Evolutionary conservation across 2,888 invertebrate genomes (phyloP), one percentile per base, ranked within the genome.

Genomic region (Lepidocyrtinus sp.): DNA sequence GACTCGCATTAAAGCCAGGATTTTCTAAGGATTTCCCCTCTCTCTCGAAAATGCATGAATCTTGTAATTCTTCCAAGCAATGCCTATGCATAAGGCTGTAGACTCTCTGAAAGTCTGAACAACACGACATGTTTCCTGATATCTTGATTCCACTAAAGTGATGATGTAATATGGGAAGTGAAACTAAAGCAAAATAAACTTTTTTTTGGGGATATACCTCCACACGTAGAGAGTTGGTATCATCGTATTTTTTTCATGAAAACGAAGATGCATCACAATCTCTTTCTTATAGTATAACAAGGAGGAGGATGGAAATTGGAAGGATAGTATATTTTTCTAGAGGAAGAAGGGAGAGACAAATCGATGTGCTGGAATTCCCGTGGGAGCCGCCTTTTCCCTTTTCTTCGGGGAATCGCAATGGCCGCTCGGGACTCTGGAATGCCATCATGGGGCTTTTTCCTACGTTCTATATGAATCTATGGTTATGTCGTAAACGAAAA

Each of bases 301-400:
- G 73, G 70, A 83, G 78, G 81, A 80, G 82, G 76, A 73, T 82
- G 77, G 75, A 76, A 80, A 81, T 65, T 74, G 45, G 79, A 74
- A 74, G 79, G 63, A 25, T 63, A 63, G 63, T 63, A 63, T 22
- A 17, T 15, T 22, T 59, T 62, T 55, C 62, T 17, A 46, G 68
- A 87, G 86, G 86, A 87, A 87, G 87, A 87, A 87, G 87, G 87
- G 84, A 85, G 86, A 85, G 87, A 87, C 86, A 86, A 86, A 86
- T 86, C 85, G 86, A 85, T 87, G 87, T 85, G 84, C 84, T 85
- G 84, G 86, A 84, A 86, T 86, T 84, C 85, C 85, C 85, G 75
- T 77, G 85, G 82, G 86, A 84, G 82, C 71, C 85, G 84, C 85
- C 85, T 85, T 85, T 85, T 83, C 84, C 82, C 83, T 85, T 86